phyloP scores from a whole-genome alignment of 2,888 invertebrate genomes.

The Cantharis lateralis region DNA sequence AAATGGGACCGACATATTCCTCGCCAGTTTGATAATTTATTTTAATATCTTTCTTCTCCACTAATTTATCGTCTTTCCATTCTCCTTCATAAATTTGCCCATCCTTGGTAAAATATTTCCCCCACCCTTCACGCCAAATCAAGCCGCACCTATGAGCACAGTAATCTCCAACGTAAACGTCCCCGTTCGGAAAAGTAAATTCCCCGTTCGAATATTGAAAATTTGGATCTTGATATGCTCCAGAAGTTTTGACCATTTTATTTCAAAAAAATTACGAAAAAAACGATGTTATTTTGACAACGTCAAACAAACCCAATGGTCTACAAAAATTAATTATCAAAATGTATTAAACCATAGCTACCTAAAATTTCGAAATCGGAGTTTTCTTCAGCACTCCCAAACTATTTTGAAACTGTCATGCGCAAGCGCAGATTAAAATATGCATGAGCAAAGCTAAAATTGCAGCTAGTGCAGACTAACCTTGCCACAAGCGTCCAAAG shows the following conservation, averaged over 20 bases:
- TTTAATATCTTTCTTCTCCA: conserved; percentile 47
- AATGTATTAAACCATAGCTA: background rate
- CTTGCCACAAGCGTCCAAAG: conserved; percentile 61
- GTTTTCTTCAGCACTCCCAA: too few relatives aligned
- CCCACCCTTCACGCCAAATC: conserved; percentile 55
- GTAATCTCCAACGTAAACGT: conserved; percentile 63
- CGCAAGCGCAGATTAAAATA: too few relatives aligned
- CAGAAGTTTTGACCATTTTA: background rate
- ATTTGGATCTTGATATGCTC: conserved; percentile 27
- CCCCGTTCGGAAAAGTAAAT: conserved; percentile 62
- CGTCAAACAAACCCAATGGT: background rate
- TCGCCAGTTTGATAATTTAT: conserved; percentile 58
- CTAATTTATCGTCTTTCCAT: conserved; percentile 63
- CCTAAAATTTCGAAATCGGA: background rate
- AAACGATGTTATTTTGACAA: background rate
- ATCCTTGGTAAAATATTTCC: conserved; percentile 63
- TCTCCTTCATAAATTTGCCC: conserved; percentile 61
- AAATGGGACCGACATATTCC: conserved; percentile 58
- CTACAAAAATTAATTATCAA: background rate
- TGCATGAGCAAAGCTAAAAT: too few relatives aligned
- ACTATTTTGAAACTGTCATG: too few relatives aligned
- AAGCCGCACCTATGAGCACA: conserved; percentile 60
- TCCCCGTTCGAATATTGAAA: conserved; percentile 44
- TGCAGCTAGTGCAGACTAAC: too few relatives aligned
- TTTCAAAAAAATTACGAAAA: background rate